Evolutionary conservation across 2,888 invertebrate species (phyloP).

Genomic region (Eupelmus urozonus): DNA sequence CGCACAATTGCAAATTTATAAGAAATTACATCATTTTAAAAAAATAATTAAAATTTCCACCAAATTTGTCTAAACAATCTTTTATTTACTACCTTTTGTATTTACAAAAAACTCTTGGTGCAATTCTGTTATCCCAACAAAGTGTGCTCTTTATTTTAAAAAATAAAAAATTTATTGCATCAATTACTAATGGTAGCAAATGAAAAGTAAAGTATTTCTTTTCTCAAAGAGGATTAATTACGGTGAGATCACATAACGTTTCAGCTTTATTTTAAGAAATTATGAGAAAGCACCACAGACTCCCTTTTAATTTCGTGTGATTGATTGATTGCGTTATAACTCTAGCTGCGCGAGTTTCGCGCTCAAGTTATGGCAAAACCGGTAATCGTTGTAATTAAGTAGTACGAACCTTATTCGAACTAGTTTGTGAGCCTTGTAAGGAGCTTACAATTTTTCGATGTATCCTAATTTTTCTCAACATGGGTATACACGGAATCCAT

Average conservation of each 20-base stretch:
- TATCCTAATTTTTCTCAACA: neutral
- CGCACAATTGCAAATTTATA: too few relatives aligned
- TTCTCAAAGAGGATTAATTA: constrained; percentile 39
- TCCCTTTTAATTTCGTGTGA: constrained; percentile 18
- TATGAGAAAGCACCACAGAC: constrained; percentile 21
- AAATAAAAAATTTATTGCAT: too few relatives aligned
- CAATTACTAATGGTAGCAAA: too few relatives aligned
- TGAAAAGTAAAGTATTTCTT: neutral
- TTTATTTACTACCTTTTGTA: too few relatives aligned
- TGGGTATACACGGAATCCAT: too few relatives aligned
- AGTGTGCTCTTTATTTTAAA: too few relatives aligned
- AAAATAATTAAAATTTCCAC: too few relatives aligned
- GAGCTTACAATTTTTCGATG: neutral
- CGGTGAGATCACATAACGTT: constrained; percentile 18
- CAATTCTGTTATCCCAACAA: too few relatives aligned
- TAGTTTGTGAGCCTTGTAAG: neutral
- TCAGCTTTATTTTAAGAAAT: constrained; percentile 36
- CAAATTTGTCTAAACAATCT: too few relatives aligned
- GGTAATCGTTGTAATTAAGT: constrained; percentile 28
- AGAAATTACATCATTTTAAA: too few relatives aligned
- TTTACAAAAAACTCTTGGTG: too few relatives aligned
- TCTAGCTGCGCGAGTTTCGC: neutral
- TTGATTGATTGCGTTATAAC: constrained; percentile 20
- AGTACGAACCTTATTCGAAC: constrained; percentile 5
- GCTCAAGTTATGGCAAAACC: neutral